Evolutionary conservation across 2,888 invertebrate genomes (phyloP), one percentile per base, ranked within the genome.

Genomic region (Piscicola geometra): DNA sequence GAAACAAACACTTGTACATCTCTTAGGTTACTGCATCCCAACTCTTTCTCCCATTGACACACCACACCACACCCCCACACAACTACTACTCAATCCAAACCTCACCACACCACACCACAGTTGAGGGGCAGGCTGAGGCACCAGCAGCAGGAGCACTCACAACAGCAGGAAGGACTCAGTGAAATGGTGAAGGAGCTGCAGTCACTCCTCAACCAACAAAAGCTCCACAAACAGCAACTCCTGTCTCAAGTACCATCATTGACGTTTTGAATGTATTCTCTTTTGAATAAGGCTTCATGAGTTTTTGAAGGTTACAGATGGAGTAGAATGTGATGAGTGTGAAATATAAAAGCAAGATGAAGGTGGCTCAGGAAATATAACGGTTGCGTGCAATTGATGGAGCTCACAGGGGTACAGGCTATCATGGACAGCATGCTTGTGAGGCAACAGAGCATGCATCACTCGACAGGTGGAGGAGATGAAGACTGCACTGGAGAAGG

Each of bases 161-260:
- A 90, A 81, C 92, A 93, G 83, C 90, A 91, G 77, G 89, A 89
- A 75, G 91, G 93, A 83, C 90, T 92, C 85, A 88, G 90, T 77
- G 88, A 90, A 30, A 91, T 91, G 90, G 87, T 93, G 81, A 90
- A 92, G 80, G 93, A 93, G 83, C 84, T 93, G 12, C 92, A 94
- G 82, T 88, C 90, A 81, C 88, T 92, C 75, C 86, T 93, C 73
- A 89, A 90, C 30, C 89, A 90, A 77, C 93, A 93, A 82, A 88
- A 92, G 35, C 89, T 89, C 79, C 87, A 88, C 0, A 91, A 90
- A 82, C 92, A 93, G 82, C 89, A 90, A 78, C 86, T 92, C 3
- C 92, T 93, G 84, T 87, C 88, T 80, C 89, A 90, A 84, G 86
- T 86, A 77, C 2, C 68, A n/a, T n/a, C n/a, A n/a, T 28, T 56